Conservation (phyloP, 2,113 vertebrate species). For the Salvator merianae region DNA sequence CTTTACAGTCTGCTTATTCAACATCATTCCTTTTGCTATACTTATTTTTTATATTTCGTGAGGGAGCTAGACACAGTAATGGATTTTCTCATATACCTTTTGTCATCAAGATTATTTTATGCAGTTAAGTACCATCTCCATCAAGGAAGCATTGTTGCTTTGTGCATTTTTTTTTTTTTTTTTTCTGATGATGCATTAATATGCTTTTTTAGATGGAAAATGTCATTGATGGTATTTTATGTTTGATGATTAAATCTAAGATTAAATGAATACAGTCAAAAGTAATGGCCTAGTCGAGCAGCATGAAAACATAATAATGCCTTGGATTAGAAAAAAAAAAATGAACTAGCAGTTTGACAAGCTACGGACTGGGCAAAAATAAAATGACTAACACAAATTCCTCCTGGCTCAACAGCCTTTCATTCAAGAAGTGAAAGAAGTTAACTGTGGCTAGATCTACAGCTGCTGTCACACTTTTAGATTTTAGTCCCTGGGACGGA, state of each 20-base stretch:
- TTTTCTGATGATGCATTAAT: constrained; percentile 26
- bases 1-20: constrained; percentile 1
- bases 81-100: constrained; percentile 38
- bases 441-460: no score
- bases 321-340: not conserved
- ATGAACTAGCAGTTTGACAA: not conserved
- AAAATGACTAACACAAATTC: not conserved
- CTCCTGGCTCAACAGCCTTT: not conserved
- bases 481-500: no score
- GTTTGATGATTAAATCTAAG: constrained; percentile 32
- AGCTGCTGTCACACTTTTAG: no score
- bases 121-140: constrained; percentile 32
- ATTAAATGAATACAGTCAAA: constrained; percentile 11
- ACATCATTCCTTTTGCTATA: constrained; percentile 2
- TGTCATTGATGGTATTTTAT: constrained; percentile 27
- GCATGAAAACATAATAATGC: constrained; percentile 10
- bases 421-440: not conserved
- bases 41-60: constrained; percentile 11
- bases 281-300: constrained; percentile 6
- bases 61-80: not conserved
- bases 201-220: constrained; percentile 39
- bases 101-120: constrained; percentile 32
- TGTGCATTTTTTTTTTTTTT: constrained; percentile 20
- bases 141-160: constrained; percentile 14
- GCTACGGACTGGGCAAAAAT: not conserved